Percentiles rank a stretch among this genome's conserved stretches.
Evolutionary conservation across 2,888 invertebrate genomes (phyloP).

Genomic region (Saturnia japonica): DNA sequence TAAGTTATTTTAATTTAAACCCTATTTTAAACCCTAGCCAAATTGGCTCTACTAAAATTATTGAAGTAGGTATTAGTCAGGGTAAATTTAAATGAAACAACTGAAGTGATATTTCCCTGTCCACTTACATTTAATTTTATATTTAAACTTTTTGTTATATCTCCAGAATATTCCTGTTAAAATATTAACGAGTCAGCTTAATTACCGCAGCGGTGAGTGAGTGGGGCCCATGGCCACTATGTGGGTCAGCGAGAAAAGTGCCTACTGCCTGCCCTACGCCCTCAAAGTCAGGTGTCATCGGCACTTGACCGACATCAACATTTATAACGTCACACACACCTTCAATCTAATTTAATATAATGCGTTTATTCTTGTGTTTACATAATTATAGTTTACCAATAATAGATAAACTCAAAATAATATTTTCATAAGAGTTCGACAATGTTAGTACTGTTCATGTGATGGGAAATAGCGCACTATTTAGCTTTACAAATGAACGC

Average conservation of each 20-base stretch:
- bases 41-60: too few species aligned
- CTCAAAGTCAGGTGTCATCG: conserved; percentile 5
- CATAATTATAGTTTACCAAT: not conserved
- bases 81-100: too few species aligned
- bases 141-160: not conserved
- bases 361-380: not conserved
- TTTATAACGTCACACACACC: not conserved
- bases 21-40: too few species aligned
- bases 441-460: not conserved
- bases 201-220: conserved; percentile 2
- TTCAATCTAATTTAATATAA: conserved; percentile 6
- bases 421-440: not conserved
- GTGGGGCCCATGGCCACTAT: not conserved
- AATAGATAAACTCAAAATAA: not conserved
- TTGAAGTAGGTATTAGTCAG: too few species aligned
- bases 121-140: too few species aligned
- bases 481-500: too few species aligned
- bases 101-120: too few species aligned
- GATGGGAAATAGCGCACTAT: too few species aligned
- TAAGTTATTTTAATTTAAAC: too few species aligned
- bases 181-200: conserved; percentile 9
- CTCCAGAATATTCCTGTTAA: not conserved
- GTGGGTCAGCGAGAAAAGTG: conserved; percentile 1
- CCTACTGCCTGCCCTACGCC: too few species aligned
- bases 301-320: not conserved